These are phyloP conservation scores for Bruchidius siliquastri DNA, from an alignment of 2,888 invertebrate species.

Conservation along the genomic window DNA sequence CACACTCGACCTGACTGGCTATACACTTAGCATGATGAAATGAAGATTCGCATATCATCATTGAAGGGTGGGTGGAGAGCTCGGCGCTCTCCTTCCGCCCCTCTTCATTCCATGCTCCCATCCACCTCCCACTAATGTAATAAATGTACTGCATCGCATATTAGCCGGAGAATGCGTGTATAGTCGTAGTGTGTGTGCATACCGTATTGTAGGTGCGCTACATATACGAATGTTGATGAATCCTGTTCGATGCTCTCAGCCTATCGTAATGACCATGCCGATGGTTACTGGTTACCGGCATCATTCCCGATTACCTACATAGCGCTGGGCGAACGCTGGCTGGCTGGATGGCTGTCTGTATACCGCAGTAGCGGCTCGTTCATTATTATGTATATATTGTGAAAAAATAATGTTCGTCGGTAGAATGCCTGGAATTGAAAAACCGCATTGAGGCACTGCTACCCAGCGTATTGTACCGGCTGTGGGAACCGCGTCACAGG, in stretches of 20 bases:
- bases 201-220: conserved; percentile 9
- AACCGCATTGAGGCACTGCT: too few species aligned
- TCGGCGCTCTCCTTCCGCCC: conserved; percentile 1
- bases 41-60: conserved; percentile 1
- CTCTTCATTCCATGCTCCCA: conserved; percentile 9
- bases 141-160: conserved; percentile 43
- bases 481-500: too few species aligned
- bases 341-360: background rate
- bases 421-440: too few species aligned
- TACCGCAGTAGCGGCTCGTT: background rate
- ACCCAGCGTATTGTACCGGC: too few species aligned
- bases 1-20: background rate
- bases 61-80: background rate
- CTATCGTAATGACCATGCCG: background rate
- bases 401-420: too few species aligned
- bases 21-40: conserved; percentile 3
- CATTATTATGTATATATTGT: too few species aligned
- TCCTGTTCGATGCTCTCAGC: conserved; percentile 5
- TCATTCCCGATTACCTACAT: background rate
- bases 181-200: conserved; percentile 27
- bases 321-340: background rate
- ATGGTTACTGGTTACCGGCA: background rate
- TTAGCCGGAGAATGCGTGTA: conserved; percentile 34
- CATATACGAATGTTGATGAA: background rate
- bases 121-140: conserved; percentile 33